phyloP scores from a whole-genome alignment of 2,113 vertebrate species.

The Orthonyx spaldingii region DNA sequence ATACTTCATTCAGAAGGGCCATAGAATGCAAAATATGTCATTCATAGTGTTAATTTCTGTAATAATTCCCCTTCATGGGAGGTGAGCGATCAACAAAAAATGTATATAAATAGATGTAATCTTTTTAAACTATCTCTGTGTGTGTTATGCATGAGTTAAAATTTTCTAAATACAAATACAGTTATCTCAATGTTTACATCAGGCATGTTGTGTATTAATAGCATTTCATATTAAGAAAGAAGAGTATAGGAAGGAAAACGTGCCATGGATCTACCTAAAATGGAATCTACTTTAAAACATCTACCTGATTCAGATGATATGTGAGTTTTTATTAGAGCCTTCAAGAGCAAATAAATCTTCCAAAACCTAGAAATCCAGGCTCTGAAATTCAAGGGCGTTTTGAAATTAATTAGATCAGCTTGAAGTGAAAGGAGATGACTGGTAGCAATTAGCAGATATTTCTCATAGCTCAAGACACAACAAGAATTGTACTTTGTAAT shows the following conservation, averaged over 20 bases:
- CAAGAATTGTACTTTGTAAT: conserved; percentile 25
- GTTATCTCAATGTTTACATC: background rate
- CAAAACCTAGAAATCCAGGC: background rate
- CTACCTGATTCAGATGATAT: background rate
- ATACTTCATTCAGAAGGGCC: background rate
- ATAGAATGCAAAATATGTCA: background rate
- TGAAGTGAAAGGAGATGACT: conserved; percentile 7
- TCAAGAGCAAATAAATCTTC: background rate
- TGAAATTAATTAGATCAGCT: conserved; percentile 26
- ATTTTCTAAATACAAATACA: background rate
- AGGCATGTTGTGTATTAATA: background rate
- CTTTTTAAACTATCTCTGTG: background rate
- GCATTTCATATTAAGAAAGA: background rate
- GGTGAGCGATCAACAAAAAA: background rate
- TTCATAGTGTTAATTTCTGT: background rate
- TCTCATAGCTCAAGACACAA: conserved; percentile 16
- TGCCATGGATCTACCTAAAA: background rate
- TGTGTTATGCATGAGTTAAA: background rate
- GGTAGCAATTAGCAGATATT: conserved; percentile 46
- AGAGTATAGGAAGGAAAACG: background rate
- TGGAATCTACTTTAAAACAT: background rate
- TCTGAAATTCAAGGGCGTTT: background rate
- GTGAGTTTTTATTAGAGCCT: background rate
- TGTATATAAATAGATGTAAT: background rate
- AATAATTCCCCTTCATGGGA: background rate